These are phyloP conservation scores for Euclidia mi DNA, from an alignment of 2,888 invertebrate genomes.

Conservation along the genomic window DNA sequence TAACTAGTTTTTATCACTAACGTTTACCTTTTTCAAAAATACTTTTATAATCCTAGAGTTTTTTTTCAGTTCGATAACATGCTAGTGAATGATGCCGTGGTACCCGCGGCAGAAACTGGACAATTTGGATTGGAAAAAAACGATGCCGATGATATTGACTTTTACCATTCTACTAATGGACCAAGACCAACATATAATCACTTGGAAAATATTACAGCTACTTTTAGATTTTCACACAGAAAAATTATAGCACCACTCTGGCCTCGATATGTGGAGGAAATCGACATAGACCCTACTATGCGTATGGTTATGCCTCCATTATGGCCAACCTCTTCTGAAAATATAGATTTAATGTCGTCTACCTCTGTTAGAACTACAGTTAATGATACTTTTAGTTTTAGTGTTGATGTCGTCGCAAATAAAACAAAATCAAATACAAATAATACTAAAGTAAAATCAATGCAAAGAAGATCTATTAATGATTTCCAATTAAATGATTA, in stretches of 20 bases:
- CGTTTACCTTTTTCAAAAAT: not conserved
- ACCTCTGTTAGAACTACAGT: not conserved
- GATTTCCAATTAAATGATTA: conserved; percentile 31
- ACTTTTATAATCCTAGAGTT: not conserved
- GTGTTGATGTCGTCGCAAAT: not conserved
- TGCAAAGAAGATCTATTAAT: conserved; percentile 65
- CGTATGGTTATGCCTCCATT: conserved; percentile 19
- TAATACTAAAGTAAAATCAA: conserved; percentile 13
- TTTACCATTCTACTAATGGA: conserved; percentile 5
- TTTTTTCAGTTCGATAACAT: conserved; percentile 18
- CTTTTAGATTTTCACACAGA: conserved; percentile 3
- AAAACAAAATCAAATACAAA: not conserved
- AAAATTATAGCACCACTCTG: conserved; percentile 21
- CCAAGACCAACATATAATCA: not conserved
- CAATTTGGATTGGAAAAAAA: conserved; percentile 37
- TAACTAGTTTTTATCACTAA: no score
- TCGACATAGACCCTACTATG: conserved; percentile 13
- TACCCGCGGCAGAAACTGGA: conserved; percentile 10
- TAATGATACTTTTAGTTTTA: not conserved
- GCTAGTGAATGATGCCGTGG: conserved; percentile 11
- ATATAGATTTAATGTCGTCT: not conserved
- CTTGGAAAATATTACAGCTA: not conserved
- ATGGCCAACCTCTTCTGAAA: conserved; percentile 9
- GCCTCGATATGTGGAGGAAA: conserved; percentile 11
- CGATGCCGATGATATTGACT: conserved; percentile 12